Evolutionary conservation across 2,888 invertebrate species (phyloP).

Genomic region (Nymphalis c-album): DNA sequence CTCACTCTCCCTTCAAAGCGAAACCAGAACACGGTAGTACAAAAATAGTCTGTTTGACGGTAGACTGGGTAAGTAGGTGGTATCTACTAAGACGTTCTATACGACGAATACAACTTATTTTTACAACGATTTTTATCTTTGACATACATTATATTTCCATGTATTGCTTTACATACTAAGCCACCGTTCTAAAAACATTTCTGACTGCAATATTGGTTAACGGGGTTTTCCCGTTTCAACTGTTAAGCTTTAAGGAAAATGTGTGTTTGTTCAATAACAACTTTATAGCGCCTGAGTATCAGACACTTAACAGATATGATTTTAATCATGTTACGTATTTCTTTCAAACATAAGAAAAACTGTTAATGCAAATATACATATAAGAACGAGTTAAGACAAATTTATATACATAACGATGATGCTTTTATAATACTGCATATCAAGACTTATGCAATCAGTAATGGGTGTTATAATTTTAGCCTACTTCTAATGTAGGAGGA

Average conservation of each 20-base stretch:
- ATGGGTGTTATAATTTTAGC: constrained; percentile 77
- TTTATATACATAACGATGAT: too few relatives aligned
- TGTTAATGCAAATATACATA: not conserved
- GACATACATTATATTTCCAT: too few relatives aligned
- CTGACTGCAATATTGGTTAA: constrained; percentile 3
- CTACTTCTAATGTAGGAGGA: constrained; percentile 75
- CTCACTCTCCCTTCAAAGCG: too few relatives aligned
- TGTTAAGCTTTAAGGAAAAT: constrained; percentile 25
- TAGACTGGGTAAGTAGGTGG: too few relatives aligned
- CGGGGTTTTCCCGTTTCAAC: constrained; percentile 19
- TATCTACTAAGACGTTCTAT: too few relatives aligned
- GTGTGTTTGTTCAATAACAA: constrained; percentile 7
- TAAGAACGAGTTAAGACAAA: not conserved
- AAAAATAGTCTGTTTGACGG: too few relatives aligned
- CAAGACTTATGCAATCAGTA: constrained; percentile 41
- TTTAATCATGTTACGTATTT: not conserved
- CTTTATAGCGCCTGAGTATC: not conserved
- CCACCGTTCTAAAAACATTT: not conserved
- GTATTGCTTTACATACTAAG: too few relatives aligned
- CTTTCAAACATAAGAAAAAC: not conserved
- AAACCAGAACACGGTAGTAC: too few relatives aligned
- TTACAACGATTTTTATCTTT: too few relatives aligned
- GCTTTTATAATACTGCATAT: not conserved
- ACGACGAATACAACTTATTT: too few relatives aligned
- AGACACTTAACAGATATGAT: not conserved